Evolutionary conservation across 2,797 vertebrate genomes (phyloP), one percentile per base, ranked within the genome.

Genomic region (Eptatretus atami): DNA sequence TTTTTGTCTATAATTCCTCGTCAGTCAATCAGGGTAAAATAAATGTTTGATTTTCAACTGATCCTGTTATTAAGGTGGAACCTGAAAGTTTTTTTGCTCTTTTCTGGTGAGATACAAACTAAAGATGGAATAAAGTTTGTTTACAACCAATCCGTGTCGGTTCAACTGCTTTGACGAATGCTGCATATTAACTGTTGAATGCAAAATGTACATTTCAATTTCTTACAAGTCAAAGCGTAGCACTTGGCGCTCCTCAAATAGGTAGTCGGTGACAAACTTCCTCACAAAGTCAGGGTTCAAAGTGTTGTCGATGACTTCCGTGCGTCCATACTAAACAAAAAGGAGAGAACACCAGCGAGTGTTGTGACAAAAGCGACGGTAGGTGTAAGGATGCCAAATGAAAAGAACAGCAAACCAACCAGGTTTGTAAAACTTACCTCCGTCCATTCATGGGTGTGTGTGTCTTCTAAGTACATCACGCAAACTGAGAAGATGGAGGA

Each of bases 231-330:
- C 86, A 25, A 96, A 95, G 67, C 90, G 79, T 53, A 96, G 77
- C 66, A 88, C 95, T 74, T 95, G 90, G 72, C 86, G 95, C 74
- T 96, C 90, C 68, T 96, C 88, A 6, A 96, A 96, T 75, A 92
- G 94, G 75, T 85, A 96, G 74, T 96, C 87, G 53, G 94, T 74
- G 66, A 96, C 79, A 4, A 96, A 96, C 70, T 96, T 96, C 68
- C 90, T 78, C 69, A 96, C 79, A 24, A 95, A 96, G 73, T 96
- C 88, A 1, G 90, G 90, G 70, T 86, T 96, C 66, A 90, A 73
- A 53, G 86, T 86, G 74, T 94, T 96, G 73, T 96, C 84, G 1
- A 95, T 95, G 64, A 96, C 82, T 68, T 96, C 90, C 0, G 90
- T 95, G 67, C 90, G 77, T 65, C 90, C 90, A 13, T 86, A 93